A percentile compares a stretch with the other conserved stretches of the same genome.
Conservation (phyloP, 2,113 vertebrate species). For the Polypterus bichir region DNA sequence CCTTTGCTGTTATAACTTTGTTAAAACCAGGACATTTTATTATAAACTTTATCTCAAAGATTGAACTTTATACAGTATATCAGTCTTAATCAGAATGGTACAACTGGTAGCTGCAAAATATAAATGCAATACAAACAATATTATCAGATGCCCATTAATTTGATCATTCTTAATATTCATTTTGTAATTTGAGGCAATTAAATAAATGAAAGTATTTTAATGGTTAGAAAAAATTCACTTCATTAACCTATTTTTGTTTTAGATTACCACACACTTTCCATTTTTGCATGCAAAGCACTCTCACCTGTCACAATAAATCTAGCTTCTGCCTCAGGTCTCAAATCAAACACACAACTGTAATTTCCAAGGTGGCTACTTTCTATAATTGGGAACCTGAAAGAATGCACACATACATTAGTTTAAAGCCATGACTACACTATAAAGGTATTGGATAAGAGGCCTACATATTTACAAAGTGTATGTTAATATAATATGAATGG, state of each 20-base stretch:
- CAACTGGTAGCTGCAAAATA: too few relatives aligned
- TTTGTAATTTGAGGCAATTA: neutral
- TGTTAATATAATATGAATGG: too few relatives aligned
- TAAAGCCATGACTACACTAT: too few relatives aligned
- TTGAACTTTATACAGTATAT: too few relatives aligned
- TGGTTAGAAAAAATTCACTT: neutral
- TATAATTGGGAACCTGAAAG: constrained; percentile 30
- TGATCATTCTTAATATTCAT: neutral
- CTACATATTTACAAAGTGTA: too few relatives aligned
- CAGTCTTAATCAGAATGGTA: too few relatives aligned
- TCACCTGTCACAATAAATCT: constrained; percentile 46
- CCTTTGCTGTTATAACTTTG: too few relatives aligned
- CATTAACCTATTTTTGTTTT: neutral
- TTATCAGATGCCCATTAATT: neutral
- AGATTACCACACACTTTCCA: neutral
- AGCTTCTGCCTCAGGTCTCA: constrained; percentile 22
- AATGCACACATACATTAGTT: neutral
- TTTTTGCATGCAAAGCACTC: constrained; percentile 6
- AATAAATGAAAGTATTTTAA: neutral
- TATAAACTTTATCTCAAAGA: too few relatives aligned
- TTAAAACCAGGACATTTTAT: too few relatives aligned
- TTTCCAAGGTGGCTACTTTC: constrained; percentile 30
- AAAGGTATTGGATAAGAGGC: too few relatives aligned
- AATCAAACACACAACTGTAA: constrained; percentile 41
- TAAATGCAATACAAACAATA: too few relatives aligned